phyloP scores from a whole-genome alignment of 1,140 invertebrate species.

The Bombyx mandarina region DNA sequence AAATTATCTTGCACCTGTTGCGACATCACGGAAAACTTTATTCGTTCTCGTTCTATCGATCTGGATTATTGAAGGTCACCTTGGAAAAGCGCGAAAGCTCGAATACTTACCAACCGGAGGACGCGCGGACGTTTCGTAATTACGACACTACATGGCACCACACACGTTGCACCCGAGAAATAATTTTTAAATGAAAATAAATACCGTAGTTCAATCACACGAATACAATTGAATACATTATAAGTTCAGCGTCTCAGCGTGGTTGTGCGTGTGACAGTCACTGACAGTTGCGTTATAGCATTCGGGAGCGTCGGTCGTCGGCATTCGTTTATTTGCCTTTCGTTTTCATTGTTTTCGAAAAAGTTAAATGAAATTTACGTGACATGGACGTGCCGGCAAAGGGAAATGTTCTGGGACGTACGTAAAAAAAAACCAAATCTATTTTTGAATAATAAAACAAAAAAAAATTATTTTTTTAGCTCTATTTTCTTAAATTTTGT shows the following conservation, averaged over 20 bases:
- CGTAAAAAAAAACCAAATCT: constrained; percentile 18
- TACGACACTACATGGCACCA: constrained; percentile 25
- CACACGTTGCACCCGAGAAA: constrained; percentile 28
- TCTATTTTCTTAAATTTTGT: not conserved
- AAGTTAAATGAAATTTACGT: not conserved
- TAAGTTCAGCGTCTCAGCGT: too few species aligned
- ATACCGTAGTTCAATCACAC: constrained; percentile 17
- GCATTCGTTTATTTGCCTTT: too few species aligned
- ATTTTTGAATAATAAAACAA: not conserved
- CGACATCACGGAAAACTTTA: not conserved
- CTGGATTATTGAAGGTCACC: constrained; percentile 52
- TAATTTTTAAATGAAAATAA: constrained; percentile 30
- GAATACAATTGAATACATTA: constrained; percentile 14
- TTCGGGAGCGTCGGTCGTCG: too few species aligned
- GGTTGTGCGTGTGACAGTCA: too few species aligned
- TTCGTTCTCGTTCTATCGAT: constrained; percentile 29
- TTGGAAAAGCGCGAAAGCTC: constrained; percentile 54
- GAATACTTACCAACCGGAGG: constrained; percentile 19
- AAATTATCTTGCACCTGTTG: not conserved
- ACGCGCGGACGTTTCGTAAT: constrained; percentile 13
- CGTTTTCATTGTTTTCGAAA: too few species aligned
- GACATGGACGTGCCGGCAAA: constrained; percentile 56
- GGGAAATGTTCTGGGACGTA: constrained; percentile 60
- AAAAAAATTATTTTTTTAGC: not conserved
- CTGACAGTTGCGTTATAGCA: too few species aligned